phyloP scores from a whole-genome alignment of 2,797 vertebrate species.

The Eurystomus glaucurus region DNA sequence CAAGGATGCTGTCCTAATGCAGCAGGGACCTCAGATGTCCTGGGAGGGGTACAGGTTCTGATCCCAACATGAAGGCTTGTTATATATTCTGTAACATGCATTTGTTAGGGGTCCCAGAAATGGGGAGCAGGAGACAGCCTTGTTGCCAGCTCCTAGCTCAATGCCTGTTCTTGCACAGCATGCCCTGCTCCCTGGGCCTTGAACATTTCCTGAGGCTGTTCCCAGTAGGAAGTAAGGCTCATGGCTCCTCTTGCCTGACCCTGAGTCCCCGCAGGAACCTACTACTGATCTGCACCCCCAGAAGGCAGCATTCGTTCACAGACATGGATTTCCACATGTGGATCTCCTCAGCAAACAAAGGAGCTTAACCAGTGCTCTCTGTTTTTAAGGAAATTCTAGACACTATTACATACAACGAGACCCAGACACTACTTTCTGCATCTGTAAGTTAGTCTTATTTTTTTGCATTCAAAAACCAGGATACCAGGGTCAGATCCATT shows the following conservation, averaged over 20 bases:
- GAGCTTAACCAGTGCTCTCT: not conserved
- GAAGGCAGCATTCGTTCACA: not conserved
- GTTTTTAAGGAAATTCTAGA: not conserved
- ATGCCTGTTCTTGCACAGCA: not conserved
- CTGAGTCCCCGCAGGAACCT: rapidly evolving
- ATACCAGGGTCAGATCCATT: rapidly evolving
- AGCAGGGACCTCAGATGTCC: not conserved
- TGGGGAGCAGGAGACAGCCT: not conserved
- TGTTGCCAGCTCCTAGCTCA: rapidly evolving
- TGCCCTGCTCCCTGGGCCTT: not conserved
- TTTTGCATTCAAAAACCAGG: not conserved
- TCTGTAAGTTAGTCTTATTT: not conserved
- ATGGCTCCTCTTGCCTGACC: not conserved
- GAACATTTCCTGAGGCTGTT: not conserved
- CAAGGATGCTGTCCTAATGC: rapidly evolving
- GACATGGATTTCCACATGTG: rapidly evolving
- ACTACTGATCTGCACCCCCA: not conserved
- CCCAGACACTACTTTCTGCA: not conserved
- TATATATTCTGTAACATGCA: not conserved
- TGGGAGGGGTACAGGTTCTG: rapidly evolving
- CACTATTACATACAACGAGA: not conserved
- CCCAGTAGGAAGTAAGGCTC: not conserved
- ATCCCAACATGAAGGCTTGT: not conserved
- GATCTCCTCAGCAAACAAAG: not conserved
- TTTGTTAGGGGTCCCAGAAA: not conserved